A percentile compares a stretch with the other conserved stretches of the same genome.
Evolutionary conservation across 1,140 invertebrate genomes (phyloP).

Genomic region (Drosophila aff.): DNA sequence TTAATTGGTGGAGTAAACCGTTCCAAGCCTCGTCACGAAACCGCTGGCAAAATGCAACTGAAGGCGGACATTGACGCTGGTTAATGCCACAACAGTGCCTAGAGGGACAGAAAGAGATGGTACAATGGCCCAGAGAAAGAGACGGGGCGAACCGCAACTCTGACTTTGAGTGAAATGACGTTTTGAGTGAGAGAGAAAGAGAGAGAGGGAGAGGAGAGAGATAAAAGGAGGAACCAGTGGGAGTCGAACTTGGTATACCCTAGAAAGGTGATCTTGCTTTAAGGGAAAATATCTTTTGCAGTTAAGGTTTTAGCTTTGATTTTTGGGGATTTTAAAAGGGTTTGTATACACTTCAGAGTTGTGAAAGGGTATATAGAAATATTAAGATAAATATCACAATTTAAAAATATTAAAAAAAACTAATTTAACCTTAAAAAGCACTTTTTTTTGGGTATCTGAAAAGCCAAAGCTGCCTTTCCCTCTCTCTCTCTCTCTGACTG

Average conservation of each 20-base stretch:
- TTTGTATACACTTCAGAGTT: background rate
- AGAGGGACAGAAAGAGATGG: slow-evolving; percentile 25
- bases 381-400: background rate
- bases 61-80: slow-evolving; percentile 51
- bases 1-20: slow-evolving; percentile 22
- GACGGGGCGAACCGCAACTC: background rate
- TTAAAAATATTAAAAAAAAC: background rate
- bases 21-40: slow-evolving; percentile 64
- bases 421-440: background rate
- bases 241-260: slow-evolving; percentile 4
- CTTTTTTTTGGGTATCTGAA: background rate
- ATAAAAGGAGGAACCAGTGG: background rate
- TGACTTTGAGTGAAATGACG: slow-evolving; percentile 40
- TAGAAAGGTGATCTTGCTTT: background rate
- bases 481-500: slow-evolving; percentile 25
- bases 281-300: background rate
- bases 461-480: background rate
- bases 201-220: background rate
- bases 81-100: slow-evolving; percentile 28
- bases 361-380: background rate
- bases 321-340: background rate
- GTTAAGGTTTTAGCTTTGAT: background rate
- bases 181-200: slow-evolving; percentile 18
- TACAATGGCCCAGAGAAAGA: background rate
- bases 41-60: slow-evolving; percentile 79